Conservation (phyloP, 2,797 vertebrate species). For the Sylvia borin region DNA sequence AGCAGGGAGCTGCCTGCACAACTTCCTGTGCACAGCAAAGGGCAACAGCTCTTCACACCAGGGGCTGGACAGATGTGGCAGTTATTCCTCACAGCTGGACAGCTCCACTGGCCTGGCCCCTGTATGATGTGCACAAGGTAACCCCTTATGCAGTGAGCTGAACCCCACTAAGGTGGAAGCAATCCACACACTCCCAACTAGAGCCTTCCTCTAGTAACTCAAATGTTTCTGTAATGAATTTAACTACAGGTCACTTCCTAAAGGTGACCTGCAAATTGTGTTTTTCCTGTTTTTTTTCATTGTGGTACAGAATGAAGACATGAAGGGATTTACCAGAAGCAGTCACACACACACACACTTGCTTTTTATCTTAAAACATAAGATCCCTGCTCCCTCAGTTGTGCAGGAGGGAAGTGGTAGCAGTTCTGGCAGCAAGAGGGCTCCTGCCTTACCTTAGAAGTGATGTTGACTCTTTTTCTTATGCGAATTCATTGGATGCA, state of each 20-base stretch:
- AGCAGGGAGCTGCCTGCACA: background rate
- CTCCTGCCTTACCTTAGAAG: constrained; percentile 59
- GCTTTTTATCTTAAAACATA: background rate
- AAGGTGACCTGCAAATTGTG: background rate
- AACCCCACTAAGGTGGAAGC: background rate
- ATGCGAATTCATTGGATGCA: constrained; percentile 52
- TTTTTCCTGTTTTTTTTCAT: background rate
- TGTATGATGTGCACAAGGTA: background rate
- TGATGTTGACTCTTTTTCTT: constrained; percentile 27
- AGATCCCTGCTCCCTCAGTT: background rate
- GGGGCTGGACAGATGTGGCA: background rate
- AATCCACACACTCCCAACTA: background rate
- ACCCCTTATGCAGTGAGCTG: background rate
- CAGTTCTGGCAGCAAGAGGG: background rate
- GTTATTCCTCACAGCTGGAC: background rate
- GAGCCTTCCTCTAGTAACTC: background rate
- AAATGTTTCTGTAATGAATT: background rate
- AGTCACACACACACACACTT: background rate
- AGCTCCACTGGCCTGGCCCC: background rate
- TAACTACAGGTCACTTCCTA: background rate
- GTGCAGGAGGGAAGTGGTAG: background rate
- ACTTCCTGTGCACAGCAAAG: background rate
- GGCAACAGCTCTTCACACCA: background rate
- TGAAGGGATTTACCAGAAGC: background rate
- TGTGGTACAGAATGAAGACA: background rate